These are phyloP conservation scores for Bolborhynchus lineola DNA, from an alignment of 2,113 vertebrate species.

Conservation along the genomic window DNA sequence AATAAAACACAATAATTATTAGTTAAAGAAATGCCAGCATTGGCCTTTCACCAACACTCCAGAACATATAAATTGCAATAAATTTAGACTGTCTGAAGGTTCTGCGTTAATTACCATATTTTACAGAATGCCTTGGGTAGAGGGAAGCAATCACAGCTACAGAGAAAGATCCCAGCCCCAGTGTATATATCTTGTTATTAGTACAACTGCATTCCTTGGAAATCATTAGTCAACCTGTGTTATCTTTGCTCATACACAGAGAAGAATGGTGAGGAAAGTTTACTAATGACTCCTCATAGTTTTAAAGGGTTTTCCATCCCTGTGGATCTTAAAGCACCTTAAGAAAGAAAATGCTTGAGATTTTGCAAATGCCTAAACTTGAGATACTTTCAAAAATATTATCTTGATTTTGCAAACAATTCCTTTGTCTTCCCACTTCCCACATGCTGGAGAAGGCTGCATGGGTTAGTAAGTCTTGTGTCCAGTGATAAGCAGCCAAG, in stretches of 20 bases:
- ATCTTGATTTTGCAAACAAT: neutral
- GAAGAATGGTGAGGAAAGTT: neutral
- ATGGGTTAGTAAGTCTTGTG: neutral
- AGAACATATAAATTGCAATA: conserved; percentile 74
- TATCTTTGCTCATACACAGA: neutral
- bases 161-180: neutral
- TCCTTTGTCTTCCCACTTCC: neutral
- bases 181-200: neutral
- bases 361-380: neutral
- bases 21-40: conserved; percentile 79
- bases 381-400: neutral
- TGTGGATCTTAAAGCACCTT: neutral
- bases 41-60: conserved; percentile 79
- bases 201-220: neutral
- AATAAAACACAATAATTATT: conserved; percentile 85
- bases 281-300: neutral
- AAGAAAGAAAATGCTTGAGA: neutral
- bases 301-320: neutral
- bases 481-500: neutral
- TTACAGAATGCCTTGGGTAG: conserved; percentile 57
- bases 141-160: neutral
- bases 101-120: conserved; percentile 78
- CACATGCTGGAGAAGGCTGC: neutral
- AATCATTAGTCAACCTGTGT: neutral
- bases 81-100: conserved; percentile 73